Evolutionary conservation across 2,113 vertebrate genomes (phyloP), one percentile per base, ranked within the genome.

Genomic region (Polypterus bichir): DNA sequence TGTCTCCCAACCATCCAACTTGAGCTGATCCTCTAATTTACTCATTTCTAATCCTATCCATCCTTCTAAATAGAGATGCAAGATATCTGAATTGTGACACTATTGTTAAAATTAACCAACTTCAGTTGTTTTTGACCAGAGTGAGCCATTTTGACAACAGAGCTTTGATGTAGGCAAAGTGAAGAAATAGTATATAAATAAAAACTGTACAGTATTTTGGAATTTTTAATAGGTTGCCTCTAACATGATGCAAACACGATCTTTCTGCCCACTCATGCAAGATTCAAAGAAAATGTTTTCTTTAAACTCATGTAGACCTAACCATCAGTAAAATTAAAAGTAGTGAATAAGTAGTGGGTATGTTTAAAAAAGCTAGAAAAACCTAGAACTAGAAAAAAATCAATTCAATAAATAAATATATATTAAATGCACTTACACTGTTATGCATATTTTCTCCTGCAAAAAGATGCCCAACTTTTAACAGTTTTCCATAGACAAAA

Each of bases 311-410:
- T 49, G 46, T 63, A 48, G 5, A 63, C n/a, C 62, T 55, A 56
- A 57, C 53, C 53, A 48, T 63, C 54, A 48, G 62, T 48, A 63
- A 57, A 63, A 63, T 56, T 27, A 63, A n/a, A 44, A 53, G 60
- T 9, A 44, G 60, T 4, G 53, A 61, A 61, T 61, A 46, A 54
- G 7, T 52, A 52, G 7, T 4, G 51, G 7, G 51, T 52, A 10
- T 52, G 7, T 52, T 52, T 52, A 52, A 52, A 52, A 52, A 10
- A 10, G 27, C 27, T 27, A 27, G 27, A 27, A 27, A 27, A 27
- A 27, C 27, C 27, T 27, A 27, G 27, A 27, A 27, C 27, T 27
- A 27, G 27, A 27, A 27, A 27, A 27, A 27, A 27, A 27, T 27
- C 27, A 27, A 27, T 27, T 27, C 27, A 27, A 27, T 27, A 27